phyloP scores from a whole-genome alignment of 2,888 invertebrate genomes.

The Diogma glabrata region DNA sequence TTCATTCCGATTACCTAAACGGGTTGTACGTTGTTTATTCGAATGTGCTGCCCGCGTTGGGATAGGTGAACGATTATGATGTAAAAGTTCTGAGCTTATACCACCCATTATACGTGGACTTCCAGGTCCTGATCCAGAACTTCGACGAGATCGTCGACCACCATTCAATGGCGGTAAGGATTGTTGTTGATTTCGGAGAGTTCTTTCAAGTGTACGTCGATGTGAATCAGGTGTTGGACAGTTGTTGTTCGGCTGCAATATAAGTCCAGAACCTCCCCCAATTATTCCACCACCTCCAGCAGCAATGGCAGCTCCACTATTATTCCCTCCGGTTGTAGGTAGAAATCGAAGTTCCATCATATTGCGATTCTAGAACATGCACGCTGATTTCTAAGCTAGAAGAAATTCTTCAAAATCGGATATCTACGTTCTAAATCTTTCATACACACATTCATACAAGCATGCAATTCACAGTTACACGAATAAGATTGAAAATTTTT shows the following conservation, averaged over 20 bases:
- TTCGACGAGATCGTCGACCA: not conserved
- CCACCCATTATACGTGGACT: constrained; percentile 33
- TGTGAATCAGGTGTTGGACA: constrained; percentile 22
- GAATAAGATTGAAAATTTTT: no score
- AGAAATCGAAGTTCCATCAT: constrained; percentile 36
- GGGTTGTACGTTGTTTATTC: constrained; percentile 32
- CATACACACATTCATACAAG: not conserved
- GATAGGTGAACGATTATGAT: constrained; percentile 29
- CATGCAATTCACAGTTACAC: not conserved
- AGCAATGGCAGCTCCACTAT: constrained; percentile 20
- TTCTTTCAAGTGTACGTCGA: constrained; percentile 31
- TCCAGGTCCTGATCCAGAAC: not conserved
- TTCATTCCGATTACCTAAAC: constrained; percentile 35
- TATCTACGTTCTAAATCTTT: constrained; percentile 10
- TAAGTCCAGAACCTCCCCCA: constrained; percentile 8
- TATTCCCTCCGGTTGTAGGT: constrained; percentile 23
- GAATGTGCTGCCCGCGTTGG: constrained; percentile 26
- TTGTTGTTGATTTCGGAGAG: constrained; percentile 22
- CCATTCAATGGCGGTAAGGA: not conserved
- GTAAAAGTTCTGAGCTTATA: constrained; percentile 1
- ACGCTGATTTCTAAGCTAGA: constrained; percentile 31
- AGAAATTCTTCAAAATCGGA: constrained; percentile 23
- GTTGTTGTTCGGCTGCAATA: constrained; percentile 8
- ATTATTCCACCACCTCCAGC: constrained; percentile 9
- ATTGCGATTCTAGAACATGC: constrained; percentile 36